Base-by-base conservation (phyloP, 2,888 invertebrate genomes). In the Metallyticus violacea region DNA sequence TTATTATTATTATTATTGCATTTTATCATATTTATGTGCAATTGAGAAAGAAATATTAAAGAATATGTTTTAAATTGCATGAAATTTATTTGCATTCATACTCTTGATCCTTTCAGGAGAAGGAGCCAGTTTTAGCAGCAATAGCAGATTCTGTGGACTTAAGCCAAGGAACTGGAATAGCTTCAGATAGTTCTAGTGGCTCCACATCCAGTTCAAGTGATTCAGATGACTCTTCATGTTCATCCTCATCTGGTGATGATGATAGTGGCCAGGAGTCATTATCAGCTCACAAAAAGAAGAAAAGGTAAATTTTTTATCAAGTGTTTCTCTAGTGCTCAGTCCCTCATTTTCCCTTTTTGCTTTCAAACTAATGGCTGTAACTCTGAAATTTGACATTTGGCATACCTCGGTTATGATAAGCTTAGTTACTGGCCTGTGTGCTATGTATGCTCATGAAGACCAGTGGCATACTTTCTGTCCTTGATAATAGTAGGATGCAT, bases 161-260 rank as follows among this genome's bases (percentile, higher is more conserved):
- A 86, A 96, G 94, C 90, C 95, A 96, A 91, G 95, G 97, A 79
- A 97, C 97, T 0, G 98, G 98, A 25, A 95, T 99, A 84, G 98
- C 98, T 40, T 99, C 98, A 0, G 99, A 99, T 92, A 98, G 97
- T 90, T 98, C 98, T 0, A 97, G 97, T 89, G 97, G 97, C 89
- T 95, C 95, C 1, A 95, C 94, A 87, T 95, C 95, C 81, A 94
- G 94, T 87, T 96, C 96, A 86, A 96, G 96, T 6, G 90, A 90
- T 82, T 91, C 91, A 4, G 90, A 90, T 81, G 91, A 91, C 85
- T 90, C 90, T 79, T 90, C 90, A 26, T 89, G 89, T 26, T 90
- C 90, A 9, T 90, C 90, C 27, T 90, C 90, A 1, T 91, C 92
- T 80, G 91, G 91, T 87, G 91, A 87, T 27, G 82, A 97, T 89